Conservation (phyloP, 2,797 vertebrate species). For the Labeo calbasu region DNA sequence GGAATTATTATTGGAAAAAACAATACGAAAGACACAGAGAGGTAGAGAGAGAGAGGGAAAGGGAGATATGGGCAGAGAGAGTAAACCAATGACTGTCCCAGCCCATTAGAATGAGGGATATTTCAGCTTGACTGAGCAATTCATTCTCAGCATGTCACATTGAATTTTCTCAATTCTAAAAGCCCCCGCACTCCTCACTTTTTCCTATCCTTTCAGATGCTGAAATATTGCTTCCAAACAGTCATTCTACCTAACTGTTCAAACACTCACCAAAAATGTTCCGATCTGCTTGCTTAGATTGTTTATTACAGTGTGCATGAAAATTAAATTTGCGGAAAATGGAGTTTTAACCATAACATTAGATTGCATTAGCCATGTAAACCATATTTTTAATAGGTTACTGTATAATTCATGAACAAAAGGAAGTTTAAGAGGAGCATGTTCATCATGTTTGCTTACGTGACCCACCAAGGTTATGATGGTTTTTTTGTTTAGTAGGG, state of each 20-base stretch:
- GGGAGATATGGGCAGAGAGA: constrained; percentile 67
- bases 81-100: constrained; percentile 86
- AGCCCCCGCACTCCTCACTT: constrained; percentile 81
- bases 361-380: background rate
- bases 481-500: too few relatives aligned
- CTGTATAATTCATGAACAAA: background rate
- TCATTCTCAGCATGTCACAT: constrained; percentile 99
- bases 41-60: constrained; percentile 25
- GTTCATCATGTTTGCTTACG: background rate
- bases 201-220: constrained; percentile 81
- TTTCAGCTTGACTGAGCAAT: constrained; percentile 99
- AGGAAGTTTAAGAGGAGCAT: background rate
- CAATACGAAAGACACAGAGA: constrained; percentile 24
- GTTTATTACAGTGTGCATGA: background rate
- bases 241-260: constrained; percentile 69
- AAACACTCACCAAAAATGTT: constrained; percentile 31
- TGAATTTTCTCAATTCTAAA: constrained; percentile 97
- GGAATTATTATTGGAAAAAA: constrained; percentile 32
- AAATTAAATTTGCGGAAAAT: background rate
- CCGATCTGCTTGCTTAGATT: background rate
- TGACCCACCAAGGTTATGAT: too few relatives aligned
- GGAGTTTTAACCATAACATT: background rate
- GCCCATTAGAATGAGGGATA: constrained; percentile 99
- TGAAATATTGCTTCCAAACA: constrained; percentile 83
- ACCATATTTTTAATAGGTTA: background rate